phyloP scores from a whole-genome alignment of 2,113 vertebrate genomes.

The Promerops cafer region DNA sequence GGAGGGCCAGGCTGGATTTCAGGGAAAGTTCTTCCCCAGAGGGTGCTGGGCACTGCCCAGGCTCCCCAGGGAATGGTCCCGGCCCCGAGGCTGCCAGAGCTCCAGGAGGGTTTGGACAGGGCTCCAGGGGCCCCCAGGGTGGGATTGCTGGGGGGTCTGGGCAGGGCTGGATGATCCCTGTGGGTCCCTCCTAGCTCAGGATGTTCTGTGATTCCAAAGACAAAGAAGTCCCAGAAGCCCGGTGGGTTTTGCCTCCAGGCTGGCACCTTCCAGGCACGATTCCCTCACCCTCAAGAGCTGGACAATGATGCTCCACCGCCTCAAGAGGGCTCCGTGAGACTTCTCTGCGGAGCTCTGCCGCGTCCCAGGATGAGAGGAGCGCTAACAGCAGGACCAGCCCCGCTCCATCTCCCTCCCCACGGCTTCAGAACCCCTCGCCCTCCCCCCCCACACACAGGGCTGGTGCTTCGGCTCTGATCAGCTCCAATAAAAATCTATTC shows the following conservation, averaged over 20 bases:
- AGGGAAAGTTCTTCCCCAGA: not conserved
- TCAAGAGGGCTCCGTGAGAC: constrained; percentile 49
- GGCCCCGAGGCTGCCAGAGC: not conserved
- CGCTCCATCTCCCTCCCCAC: not conserved
- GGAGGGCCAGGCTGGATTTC: rapidly evolving
- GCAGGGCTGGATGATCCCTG: not conserved
- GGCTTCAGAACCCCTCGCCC: not conserved
- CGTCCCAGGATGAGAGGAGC: not conserved
- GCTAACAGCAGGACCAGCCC: not conserved
- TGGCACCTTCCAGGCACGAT: not conserved
- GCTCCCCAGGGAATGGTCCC: not conserved
- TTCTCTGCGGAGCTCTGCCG: not conserved
- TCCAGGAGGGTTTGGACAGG: rapidly evolving
- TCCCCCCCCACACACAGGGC: not conserved
- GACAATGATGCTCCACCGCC: not conserved
- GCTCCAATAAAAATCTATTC: not conserved
- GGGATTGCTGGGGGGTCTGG: not conserved
- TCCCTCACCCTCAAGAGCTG: not conserved
- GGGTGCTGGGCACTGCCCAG: not conserved
- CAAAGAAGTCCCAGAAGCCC: not conserved
- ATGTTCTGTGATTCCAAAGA: not conserved
- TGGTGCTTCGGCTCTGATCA: not conserved
- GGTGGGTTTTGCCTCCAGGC: not conserved
- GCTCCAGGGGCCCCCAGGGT: not conserved
- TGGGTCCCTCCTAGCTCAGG: not conserved